These are phyloP conservation scores for Centrocercus urophasianus DNA, from an alignment of 2,113 vertebrate genomes.

Conservation along the genomic window DNA sequence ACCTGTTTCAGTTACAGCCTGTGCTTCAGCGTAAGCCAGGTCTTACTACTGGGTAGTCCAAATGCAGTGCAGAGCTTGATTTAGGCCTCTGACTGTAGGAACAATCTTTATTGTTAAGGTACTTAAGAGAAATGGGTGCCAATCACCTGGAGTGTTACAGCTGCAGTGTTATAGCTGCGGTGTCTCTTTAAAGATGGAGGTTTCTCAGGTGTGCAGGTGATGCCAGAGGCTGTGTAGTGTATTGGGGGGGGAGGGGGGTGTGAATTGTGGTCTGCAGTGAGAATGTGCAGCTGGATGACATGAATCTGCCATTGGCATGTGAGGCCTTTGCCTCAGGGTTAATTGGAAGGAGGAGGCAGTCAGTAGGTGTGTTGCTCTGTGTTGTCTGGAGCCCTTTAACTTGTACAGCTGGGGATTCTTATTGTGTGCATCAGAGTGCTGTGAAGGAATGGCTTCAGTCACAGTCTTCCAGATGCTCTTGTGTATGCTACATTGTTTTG, in stretches of 20 bases:
- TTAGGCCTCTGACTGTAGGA: background rate
- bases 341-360: background rate
- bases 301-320: background rate
- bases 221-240: fast-evolving
- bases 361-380: background rate
- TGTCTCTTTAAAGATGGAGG: background rate
- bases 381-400: background rate
- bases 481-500: background rate
- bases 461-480: background rate
- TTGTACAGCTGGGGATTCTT: background rate
- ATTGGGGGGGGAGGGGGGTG: background rate
- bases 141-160: background rate
- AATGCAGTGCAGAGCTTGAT: background rate
- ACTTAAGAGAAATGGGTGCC: background rate
- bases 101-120: background rate
- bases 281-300: background rate
- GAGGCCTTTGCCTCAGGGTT: background rate
- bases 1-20: background rate
- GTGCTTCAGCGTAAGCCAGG: background rate
- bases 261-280: background rate
- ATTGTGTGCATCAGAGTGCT: background rate
- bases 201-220: fast-evolving
- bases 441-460: background rate
- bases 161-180: background rate
- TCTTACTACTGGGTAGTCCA: background rate